A percentile compares a stretch with the other conserved stretches of the same genome.
phyloP scores from a whole-genome alignment of 2,888 invertebrate species.

The Caenorhabditis sp. region DNA sequence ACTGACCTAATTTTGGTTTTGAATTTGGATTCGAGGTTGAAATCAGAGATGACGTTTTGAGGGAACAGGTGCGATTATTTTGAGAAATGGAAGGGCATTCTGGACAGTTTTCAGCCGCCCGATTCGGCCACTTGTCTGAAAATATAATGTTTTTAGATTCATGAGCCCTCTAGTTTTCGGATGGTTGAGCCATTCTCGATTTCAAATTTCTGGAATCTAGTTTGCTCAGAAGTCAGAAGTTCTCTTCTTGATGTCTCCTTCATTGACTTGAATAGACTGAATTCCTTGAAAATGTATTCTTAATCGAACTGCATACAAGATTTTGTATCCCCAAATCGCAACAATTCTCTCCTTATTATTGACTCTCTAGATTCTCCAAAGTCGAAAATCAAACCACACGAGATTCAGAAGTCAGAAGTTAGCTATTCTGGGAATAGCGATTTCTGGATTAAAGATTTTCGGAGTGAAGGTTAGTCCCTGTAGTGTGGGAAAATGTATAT shows the following conservation, averaged over 20 bases:
- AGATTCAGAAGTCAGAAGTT: conserved; percentile 23
- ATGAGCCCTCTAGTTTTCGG: too few species aligned
- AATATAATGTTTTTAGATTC: neutral
- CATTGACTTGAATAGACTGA: conserved; percentile 28
- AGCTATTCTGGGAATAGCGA: neutral
- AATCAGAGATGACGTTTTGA: conserved; percentile 5
- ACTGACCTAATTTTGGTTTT: conserved; percentile 1
- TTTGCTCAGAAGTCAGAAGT: neutral
- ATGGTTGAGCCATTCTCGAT: too few species aligned
- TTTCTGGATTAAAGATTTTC: neutral
- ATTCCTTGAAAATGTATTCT: conserved; percentile 5
- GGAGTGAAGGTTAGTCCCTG: neutral
- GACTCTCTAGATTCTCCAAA: neutral
- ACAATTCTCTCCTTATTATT: conserved; percentile 1
- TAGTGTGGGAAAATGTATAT: neutral
- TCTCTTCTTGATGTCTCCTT: neutral
- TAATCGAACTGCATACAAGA: conserved; percentile 11
- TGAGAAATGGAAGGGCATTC: neutral
- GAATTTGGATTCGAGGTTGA: neutral
- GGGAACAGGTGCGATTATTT: conserved; percentile 14
- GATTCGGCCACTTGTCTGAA: neutral
- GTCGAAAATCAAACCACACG: neutral
- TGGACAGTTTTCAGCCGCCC: neutral
- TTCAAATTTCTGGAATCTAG: neutral
- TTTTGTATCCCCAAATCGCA: neutral